These are phyloP conservation scores for Babyrousa celebensis DNA, from an alignment of 2,797 vertebrate genomes.

Conservation along the genomic window DNA sequence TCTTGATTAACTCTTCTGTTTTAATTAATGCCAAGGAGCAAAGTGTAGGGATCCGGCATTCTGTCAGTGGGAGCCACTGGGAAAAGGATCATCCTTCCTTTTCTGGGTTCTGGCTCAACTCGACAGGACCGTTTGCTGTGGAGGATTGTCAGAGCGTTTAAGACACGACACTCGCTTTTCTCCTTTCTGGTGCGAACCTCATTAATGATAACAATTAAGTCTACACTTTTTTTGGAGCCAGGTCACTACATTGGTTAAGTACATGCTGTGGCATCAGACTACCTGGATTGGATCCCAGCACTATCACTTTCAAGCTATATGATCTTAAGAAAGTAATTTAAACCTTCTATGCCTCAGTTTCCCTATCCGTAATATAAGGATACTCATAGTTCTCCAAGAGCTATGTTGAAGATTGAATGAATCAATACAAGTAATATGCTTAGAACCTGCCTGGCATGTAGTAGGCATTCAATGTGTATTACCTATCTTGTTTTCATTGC, in stretches of 20 bases:
- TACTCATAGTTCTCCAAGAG: conserved; percentile 1
- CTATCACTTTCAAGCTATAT: conserved; percentile 11
- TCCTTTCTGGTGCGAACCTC: not conserved
- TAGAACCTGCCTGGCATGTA: conserved; percentile 8
- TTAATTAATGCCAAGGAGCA: conserved; percentile 90
- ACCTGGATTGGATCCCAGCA: not conserved
- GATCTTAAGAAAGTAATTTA: conserved; percentile 65
- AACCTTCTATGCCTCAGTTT: not conserved
- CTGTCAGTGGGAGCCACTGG: conserved; percentile 67
- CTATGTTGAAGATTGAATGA: conserved; percentile 10
- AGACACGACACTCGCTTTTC: not conserved
- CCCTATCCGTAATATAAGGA: not conserved
- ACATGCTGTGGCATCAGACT: not conserved
- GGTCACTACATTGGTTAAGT: not conserved
- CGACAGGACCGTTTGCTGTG: not conserved
- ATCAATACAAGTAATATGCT: conserved; percentile 1
- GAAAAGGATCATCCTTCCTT: conserved; percentile 34
- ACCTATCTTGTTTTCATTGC: conserved; percentile 4
- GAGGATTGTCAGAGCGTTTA: not conserved
- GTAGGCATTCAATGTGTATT: not conserved
- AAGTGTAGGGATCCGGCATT: conserved; percentile 63
- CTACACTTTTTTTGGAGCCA: not conserved
- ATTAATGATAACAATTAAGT: conserved; percentile 53
- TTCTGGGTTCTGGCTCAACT: conserved; percentile 46
- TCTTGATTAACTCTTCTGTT: conserved; percentile 92